phyloP scores from a whole-genome alignment of 2,797 vertebrate genomes.

The Rousettus madagascariensis region DNA sequence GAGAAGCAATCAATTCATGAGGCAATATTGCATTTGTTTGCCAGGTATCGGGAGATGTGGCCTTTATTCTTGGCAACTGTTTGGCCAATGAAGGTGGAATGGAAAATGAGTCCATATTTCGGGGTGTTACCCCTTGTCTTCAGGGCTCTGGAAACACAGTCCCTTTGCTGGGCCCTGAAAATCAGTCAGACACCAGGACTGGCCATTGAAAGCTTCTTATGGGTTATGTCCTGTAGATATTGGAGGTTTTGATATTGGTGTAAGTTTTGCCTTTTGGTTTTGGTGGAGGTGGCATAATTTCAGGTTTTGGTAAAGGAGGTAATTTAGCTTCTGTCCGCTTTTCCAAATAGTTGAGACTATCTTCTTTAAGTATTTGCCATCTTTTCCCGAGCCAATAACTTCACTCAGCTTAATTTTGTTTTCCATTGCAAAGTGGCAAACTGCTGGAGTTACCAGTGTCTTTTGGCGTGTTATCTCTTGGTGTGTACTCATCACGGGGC shows the following conservation, averaged over 20 bases:
- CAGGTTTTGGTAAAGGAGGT: slow-evolving; percentile 91
- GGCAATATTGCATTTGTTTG: too few species aligned
- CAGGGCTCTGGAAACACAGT: too few species aligned
- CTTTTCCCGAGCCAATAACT: slow-evolving; percentile 93
- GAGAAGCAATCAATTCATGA: too few species aligned
- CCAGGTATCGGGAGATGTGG: too few species aligned
- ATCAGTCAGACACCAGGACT: too few species aligned
- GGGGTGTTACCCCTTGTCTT: too few species aligned
- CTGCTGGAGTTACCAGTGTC: slow-evolving; percentile 96
- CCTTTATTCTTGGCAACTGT: too few species aligned
- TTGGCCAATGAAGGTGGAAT: too few species aligned
- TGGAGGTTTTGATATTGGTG: slow-evolving; percentile 82
- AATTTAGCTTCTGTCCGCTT: slow-evolving; percentile 96
- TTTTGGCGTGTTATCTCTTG: slow-evolving; percentile 97
- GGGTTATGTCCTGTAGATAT: slow-evolving; percentile 81
- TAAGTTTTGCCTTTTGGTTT: slow-evolving; percentile 78
- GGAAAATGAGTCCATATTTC: too few species aligned
- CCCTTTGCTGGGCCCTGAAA: too few species aligned
- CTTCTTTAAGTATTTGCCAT: slow-evolving; percentile 96
- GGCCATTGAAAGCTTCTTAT: too few species aligned
- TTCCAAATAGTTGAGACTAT: slow-evolving; percentile 95
- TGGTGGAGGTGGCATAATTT: slow-evolving; percentile 86
- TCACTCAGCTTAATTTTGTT: slow-evolving; percentile 98
- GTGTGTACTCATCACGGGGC: slow-evolving; percentile 96
- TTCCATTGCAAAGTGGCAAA: slow-evolving; percentile 96